Evolutionary conservation across 35 echinoderm and acorn worm genomes (phyloP), one percentile per base, ranked within the genome.

Genomic region (Ptychodera flava): DNA sequence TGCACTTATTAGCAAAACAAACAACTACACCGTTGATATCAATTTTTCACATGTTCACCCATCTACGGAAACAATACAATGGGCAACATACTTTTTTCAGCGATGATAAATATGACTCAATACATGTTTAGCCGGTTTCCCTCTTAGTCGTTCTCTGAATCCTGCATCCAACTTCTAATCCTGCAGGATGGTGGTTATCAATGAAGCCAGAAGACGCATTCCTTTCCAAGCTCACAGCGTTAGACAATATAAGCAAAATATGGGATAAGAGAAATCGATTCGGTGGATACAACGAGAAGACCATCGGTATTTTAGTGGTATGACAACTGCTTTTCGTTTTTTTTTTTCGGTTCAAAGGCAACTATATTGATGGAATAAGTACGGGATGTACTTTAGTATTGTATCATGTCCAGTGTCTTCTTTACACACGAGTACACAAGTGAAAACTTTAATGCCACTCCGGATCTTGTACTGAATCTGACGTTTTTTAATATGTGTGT

Each of bases 221-320:
- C 29, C 79, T 97, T 1, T 38, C 52, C 1, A 78, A 83, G 75
- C 45, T 97, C 16, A 88, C 85, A 29, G 85, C 85, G 35, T 86
- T 97, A 16, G 53, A 88, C 37, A 80, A 93, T 28, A 77, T 88
- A 1, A 78, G 88, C 29, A 85, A 53, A 33, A 38, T 93, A 15
- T 88, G 89, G 91, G 89, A 85, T 75, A 97, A 90, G 77, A 86
- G 79, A 35, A 85, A 88, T 32, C 37, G 91, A 30, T 97, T 97
- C 75, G 91, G 91, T 1, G 85, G 64, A 1, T 35, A 85, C 76
- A 97, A 93, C 78, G 64, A 93, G 14, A 92, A 92, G 79, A 96
- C 94, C 6, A 77, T 96, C 30, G 94, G 94, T 16, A 79, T 96
- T 30, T 78, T 96, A 16, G 45, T 93, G 35, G 94, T 96, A 88